These are phyloP conservation scores for Glyptemys insculpta DNA, from an alignment of 2,797 vertebrate genomes.

Conservation along the genomic window DNA sequence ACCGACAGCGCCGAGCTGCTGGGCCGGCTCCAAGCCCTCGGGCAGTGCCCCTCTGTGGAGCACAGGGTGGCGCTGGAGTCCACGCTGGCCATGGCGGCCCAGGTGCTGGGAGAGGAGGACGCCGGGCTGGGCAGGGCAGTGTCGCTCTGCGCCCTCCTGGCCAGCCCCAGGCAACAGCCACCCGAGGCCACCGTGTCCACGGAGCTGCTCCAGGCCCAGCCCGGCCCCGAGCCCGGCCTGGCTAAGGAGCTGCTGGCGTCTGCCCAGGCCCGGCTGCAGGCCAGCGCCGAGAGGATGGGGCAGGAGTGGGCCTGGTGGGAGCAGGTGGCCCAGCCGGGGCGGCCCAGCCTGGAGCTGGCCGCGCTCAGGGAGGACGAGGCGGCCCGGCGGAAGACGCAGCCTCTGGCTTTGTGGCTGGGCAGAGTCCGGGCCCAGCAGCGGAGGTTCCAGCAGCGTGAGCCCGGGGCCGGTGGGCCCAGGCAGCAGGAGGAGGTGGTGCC, in stretches of 20 bases:
- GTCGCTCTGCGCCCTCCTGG: not conserved
- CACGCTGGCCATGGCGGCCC: not conserved
- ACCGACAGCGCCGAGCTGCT: rapidly evolving
- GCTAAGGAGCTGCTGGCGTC: not conserved
- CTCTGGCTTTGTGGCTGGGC: not conserved
- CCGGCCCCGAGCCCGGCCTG: not conserved
- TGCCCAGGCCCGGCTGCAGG: not conserved
- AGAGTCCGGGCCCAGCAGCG: not conserved
- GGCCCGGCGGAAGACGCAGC: not conserved
- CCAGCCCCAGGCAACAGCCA: not conserved
- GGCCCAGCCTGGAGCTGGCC: not conserved
- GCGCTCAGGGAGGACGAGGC: not conserved
- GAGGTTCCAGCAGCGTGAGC: rapidly evolving
- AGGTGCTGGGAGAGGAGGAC: not conserved
- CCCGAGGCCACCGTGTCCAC: rapidly evolving
- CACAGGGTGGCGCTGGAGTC: not conserved
- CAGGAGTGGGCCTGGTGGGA: not conserved
- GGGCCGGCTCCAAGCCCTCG: not conserved
- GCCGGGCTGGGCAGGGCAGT: not conserved
- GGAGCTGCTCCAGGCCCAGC: not conserved
- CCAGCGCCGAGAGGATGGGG: not conserved
- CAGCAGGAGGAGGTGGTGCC: not conserved
- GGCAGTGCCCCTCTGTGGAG: not conserved
- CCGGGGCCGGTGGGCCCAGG: not conserved
- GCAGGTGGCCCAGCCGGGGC: not conserved